Base-by-base conservation (phyloP, 2,888 invertebrate genomes). In the Galeruca laticollis region DNA sequence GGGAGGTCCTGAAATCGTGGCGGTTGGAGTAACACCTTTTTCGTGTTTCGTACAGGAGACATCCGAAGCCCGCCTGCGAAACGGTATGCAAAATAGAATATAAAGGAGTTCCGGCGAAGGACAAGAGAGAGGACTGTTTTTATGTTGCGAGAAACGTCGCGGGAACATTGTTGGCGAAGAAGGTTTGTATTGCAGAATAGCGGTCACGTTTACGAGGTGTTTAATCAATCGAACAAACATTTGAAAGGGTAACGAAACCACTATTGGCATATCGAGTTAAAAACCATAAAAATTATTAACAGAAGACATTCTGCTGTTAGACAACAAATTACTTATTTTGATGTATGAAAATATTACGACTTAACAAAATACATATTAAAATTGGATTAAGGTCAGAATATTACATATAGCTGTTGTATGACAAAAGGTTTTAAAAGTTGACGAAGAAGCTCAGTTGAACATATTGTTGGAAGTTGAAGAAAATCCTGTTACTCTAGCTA, bases 21-120 rank as follows among this genome's bases (percentile, higher is more conserved):
- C 78, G 71, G 75, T 67, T 69, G 75, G 65, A 78, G 86, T 82
- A 86, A 86, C 86, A 86, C 86, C 86, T 86, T 86, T 86, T 86
- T 85, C 86, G 83, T 86, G 86, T 86, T 84, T 80, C 78, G 79
- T 73, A 78, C 76, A 78, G 81, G 81, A 83, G 84, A 82, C 84
- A 81, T 57, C 37, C 40, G 40, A 35, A 31, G 35, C 35, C 80
- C 80, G 83, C 82, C 79, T 78, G 80, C 72, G 74, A 81, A 81
- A 81, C 83, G 84, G 82, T 84, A 85, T 85, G 85, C 85, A 86
- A 85, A 66, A 85, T 84, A 80, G 80, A 79, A 79, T 79, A 81
- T 81, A 81, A 81, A 80, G 79, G 81, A 69, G 66, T 66, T 60
- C 49, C 49, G 59, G 59, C 59, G 66, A 66, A 66, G 66, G 66